Conservation (phyloP, 2,888 invertebrate species). For the Lasioglossum calceatum region DNA sequence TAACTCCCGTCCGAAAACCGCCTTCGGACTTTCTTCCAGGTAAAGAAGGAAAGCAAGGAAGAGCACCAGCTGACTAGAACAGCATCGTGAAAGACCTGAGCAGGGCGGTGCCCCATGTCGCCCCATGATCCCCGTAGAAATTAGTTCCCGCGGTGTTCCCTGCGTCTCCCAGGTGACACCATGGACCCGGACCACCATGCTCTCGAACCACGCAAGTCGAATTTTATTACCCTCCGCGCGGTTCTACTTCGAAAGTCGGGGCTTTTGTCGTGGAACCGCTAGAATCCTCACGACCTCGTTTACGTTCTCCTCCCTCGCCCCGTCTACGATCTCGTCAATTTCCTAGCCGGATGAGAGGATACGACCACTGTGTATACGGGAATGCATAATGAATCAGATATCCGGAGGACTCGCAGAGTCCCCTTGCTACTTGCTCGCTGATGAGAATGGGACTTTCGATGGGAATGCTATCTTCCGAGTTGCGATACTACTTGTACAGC, state of each 20-base stretch:
- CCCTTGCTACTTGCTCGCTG: background rate
- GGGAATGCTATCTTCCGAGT: background rate
- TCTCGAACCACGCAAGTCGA: constrained; percentile 68
- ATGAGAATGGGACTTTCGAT: background rate
- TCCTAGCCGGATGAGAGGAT: constrained; percentile 18
- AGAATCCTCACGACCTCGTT: constrained; percentile 25
- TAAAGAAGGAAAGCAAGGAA: background rate
- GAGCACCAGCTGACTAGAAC: background rate
- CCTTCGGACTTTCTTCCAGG: constrained; percentile 6
- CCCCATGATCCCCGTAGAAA: constrained; percentile 18
- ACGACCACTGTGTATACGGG: constrained; percentile 21
- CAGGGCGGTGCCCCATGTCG: constrained; percentile 9
- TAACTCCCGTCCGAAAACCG: background rate
- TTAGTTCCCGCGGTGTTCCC: constrained; percentile 20
- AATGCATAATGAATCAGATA: constrained; percentile 51
- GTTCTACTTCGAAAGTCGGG: background rate
- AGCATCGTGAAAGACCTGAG: background rate
- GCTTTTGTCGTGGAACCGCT: constrained; percentile 22
- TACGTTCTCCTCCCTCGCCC: background rate
- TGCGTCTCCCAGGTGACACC: constrained; percentile 65
- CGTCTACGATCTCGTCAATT: constrained; percentile 29
- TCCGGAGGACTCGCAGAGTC: constrained; percentile 12
- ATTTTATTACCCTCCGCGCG: constrained; percentile 66
- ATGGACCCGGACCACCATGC: constrained; percentile 72
- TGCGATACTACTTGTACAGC: background rate